phyloP scores from a whole-genome alignment of 2,797 vertebrate species.

The Onychomys leucogaster region DNA sequence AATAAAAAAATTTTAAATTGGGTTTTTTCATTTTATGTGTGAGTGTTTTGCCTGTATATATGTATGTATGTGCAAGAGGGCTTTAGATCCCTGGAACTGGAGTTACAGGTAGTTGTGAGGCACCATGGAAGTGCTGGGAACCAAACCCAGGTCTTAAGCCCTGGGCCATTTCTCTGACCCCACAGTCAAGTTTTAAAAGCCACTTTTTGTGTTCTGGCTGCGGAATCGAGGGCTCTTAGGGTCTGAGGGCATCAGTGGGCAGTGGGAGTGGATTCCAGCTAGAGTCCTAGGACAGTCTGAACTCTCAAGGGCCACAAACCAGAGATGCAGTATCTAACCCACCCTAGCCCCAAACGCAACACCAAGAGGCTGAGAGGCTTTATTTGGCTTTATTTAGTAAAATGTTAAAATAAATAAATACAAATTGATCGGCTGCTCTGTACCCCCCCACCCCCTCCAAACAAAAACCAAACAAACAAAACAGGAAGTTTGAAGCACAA shows the following conservation, averaged over 20 bases:
- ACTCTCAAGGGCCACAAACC: neutral
- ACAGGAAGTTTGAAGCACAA: constrained; percentile 92
- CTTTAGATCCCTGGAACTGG: neutral
- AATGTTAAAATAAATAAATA: constrained; percentile 99
- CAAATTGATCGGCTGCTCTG: constrained; percentile 99
- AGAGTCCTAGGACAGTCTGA: neutral
- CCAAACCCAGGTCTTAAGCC: neutral
- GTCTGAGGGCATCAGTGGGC: neutral
- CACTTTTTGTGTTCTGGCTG: neutral
- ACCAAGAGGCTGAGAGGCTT: constrained; percentile 87
- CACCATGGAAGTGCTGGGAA: no score
- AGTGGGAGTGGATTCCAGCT: neutral
- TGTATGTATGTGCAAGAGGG: neutral
- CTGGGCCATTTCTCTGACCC: neutral
- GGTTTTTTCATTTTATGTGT: neutral
- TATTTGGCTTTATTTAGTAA: constrained; percentile 99
- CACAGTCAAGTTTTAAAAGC: constrained; percentile 50
- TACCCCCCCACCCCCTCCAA: constrained; percentile 80
- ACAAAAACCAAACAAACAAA: constrained; percentile 92
- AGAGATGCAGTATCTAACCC: neutral
- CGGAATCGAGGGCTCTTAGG: neutral
- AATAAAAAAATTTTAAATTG: constrained; percentile 42
- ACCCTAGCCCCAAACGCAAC: constrained; percentile 71
- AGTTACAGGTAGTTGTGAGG: neutral
- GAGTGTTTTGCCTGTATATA: neutral